Conservation (phyloP, 2,797 vertebrate genomes). For the Hippoglossus hippoglossus region DNA sequence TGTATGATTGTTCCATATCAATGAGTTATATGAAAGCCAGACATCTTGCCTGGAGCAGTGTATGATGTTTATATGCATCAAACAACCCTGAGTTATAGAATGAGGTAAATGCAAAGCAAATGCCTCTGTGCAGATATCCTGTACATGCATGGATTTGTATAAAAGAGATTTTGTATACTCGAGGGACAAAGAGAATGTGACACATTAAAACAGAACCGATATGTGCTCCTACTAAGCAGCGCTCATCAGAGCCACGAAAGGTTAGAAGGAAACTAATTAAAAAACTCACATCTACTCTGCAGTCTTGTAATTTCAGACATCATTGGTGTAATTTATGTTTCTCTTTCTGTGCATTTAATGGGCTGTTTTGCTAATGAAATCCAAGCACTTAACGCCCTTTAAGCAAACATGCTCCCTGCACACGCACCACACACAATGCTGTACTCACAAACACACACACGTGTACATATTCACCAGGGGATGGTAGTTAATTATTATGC, state of each 20-base stretch:
- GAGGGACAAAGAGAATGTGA: neutral
- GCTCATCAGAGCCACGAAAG: constrained; percentile 44
- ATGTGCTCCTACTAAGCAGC: constrained; percentile 55
- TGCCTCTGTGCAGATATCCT: constrained; percentile 19
- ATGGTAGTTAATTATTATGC: constrained; percentile 54
- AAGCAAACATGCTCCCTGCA: constrained; percentile 44
- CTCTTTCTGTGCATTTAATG: constrained; percentile 48
- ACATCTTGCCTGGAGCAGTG: constrained; percentile 11
- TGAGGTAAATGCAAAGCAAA: constrained; percentile 26
- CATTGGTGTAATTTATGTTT: constrained; percentile 68
- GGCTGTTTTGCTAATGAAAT: constrained; percentile 69
- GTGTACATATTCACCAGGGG: constrained; percentile 31
- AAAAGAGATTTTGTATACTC: constrained; percentile 13
- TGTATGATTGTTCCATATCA: neutral
- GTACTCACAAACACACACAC: constrained; percentile 11
- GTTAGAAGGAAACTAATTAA: constrained; percentile 72
- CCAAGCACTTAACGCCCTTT: constrained; percentile 47
- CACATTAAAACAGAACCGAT: neutral
- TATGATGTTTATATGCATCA: constrained; percentile 14
- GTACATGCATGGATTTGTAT: constrained; percentile 6
- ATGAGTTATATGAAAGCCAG: constrained; percentile 4
- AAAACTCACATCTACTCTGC: constrained; percentile 66
- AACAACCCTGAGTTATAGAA: constrained; percentile 3
- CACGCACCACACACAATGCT: neutral
- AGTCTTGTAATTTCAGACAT: constrained; percentile 70